Evolutionary conservation across 2,113 vertebrate species (phyloP).

Genomic region (Grallaria varia): DNA sequence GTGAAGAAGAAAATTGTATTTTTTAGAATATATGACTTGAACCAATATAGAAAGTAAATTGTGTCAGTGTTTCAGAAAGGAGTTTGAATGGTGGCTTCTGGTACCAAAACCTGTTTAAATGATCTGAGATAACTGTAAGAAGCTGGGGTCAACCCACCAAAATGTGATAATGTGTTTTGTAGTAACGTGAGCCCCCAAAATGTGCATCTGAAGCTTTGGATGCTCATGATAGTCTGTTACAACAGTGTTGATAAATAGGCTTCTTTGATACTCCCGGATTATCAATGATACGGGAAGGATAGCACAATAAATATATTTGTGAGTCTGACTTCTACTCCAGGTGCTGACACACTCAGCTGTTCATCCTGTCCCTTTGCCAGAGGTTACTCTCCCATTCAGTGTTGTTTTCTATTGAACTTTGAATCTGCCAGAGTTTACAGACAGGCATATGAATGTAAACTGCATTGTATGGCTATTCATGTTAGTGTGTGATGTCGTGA

Average conservation of each 20-base stretch:
- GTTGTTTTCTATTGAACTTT: not conserved
- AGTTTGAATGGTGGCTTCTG: not conserved
- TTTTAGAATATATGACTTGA: not conserved
- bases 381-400: not conserved
- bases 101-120: not conserved
- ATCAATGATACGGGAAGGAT: not conserved
- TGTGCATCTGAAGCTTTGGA: not conserved
- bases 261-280: not conserved
- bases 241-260: not conserved
- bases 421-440: not conserved
- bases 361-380: not conserved
- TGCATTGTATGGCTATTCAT: not conserved
- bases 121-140: not conserved
- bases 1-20: not conserved
- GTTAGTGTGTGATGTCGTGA: not conserved
- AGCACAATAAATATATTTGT: not conserved
- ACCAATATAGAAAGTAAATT: not conserved
- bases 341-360: slow-evolving; percentile 17
- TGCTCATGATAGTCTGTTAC: not conserved
- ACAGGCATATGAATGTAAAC: not conserved
- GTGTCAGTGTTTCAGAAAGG: not conserved
- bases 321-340: not conserved
- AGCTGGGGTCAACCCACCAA: not conserved
- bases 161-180: not conserved
- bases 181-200: not conserved